Evolutionary conservation across 2,888 invertebrate species (phyloP).

Genomic region (Rhagonycha lutea): DNA sequence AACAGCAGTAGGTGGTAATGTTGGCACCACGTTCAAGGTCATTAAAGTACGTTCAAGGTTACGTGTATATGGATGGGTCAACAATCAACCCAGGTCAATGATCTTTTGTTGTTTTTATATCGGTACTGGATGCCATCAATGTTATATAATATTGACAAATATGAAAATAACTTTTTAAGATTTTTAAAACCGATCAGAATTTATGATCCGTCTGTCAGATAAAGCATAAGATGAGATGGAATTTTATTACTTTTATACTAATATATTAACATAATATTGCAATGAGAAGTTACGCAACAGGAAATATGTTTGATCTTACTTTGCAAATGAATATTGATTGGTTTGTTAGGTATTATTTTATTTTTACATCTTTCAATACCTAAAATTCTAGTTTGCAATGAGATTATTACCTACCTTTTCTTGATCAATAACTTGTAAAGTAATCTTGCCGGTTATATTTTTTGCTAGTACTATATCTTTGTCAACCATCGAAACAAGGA

Average conservation of each 20-base stretch:
- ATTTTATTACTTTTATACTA: not conserved
- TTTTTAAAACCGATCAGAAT: not conserved
- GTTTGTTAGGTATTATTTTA: not conserved
- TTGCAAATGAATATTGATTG: not conserved
- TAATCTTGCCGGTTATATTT: not conserved
- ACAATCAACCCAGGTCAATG: constrained; percentile 27
- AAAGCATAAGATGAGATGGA: not conserved
- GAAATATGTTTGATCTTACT: not conserved
- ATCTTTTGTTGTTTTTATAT: constrained; percentile 29
- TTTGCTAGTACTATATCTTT: not conserved
- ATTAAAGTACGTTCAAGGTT: constrained; percentile 42
- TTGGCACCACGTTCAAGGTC: constrained; percentile 48
- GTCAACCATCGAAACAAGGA: no score
- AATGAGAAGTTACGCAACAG: not conserved
- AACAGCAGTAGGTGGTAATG: constrained; percentile 41
- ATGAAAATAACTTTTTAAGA: not conserved
- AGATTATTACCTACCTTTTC: not conserved
- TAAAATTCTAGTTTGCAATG: not conserved
- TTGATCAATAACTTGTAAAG: not conserved
- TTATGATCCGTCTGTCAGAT: not conserved
- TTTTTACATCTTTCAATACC: no score
- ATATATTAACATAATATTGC: not conserved
- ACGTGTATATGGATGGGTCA: constrained; percentile 41
- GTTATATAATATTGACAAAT: not conserved
- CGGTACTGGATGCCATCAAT: constrained; percentile 19